Evolutionary conservation across 1,140 invertebrate species (phyloP).

Genomic region (Lasaia peninsularis): DNA sequence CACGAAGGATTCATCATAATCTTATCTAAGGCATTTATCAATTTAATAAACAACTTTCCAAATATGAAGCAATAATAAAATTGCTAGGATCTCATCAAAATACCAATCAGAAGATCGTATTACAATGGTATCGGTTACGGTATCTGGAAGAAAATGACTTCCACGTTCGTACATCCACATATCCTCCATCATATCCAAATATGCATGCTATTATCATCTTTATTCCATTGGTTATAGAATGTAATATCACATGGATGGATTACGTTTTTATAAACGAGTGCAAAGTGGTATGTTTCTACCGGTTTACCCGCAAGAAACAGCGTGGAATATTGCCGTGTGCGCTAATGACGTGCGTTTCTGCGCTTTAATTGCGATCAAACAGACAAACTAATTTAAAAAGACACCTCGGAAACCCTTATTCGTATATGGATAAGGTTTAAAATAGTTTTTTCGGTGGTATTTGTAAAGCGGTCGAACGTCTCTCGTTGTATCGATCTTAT

Average conservation of each 20-base stretch:
- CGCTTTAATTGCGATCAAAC: conserved; percentile 70
- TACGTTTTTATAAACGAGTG: conserved; percentile 16
- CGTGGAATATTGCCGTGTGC: conserved; percentile 70
- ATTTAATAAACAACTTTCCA: conserved; percentile 53
- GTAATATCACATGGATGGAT: conserved; percentile 18
- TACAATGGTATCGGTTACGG: conserved; percentile 57
- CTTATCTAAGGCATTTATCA: conserved; percentile 42
- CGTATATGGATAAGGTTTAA: conserved; percentile 23
- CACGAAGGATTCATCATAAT: conserved; percentile 33
- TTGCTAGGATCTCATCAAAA: conserved; percentile 63
- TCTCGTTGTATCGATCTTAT: conserved; percentile 49
- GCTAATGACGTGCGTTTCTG: conserved; percentile 69
- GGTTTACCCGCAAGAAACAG: conserved; percentile 56
- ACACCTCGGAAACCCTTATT: conserved; percentile 19
- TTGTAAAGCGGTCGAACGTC: conserved; percentile 33
- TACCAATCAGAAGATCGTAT: conserved; percentile 63
- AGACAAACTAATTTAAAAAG: conserved; percentile 43
- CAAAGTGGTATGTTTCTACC: conserved; percentile 35
- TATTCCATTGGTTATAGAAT: neutral
- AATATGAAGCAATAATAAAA: conserved; percentile 61
- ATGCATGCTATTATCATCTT: conserved; percentile 3
- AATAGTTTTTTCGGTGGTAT: conserved; percentile 14
- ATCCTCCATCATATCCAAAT: neutral
- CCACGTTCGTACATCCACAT: conserved; percentile 26
- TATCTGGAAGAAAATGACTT: conserved; percentile 50